Base-by-base conservation (phyloP, 2,888 invertebrate genomes). In the Idaea straminata region DNA sequence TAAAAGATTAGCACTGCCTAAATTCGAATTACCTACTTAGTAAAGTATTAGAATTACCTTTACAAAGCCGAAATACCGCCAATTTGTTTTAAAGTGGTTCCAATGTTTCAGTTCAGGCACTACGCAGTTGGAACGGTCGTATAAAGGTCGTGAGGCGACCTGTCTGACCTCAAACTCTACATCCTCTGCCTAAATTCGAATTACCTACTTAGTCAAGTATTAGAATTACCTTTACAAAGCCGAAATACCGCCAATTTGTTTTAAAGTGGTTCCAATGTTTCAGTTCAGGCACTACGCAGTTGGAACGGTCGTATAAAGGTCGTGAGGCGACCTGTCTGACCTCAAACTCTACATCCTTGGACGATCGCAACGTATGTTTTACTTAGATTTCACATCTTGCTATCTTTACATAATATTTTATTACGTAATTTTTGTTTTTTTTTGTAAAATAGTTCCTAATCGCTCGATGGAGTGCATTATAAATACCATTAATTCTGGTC, bases 321-420 rank as follows among this genome's bases (percentile, higher is more conserved):
- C 74, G 69, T 35, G 62, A 47, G 5, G 10, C 63, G 74, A 63
- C 74, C 75, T 64, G 70, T 72, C 66, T 73, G 75, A 74, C 75
- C 74, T 61, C 65, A 47, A 38, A 38, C 62, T 65, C 64, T 62
- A 15, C 10, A 5, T 15, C 57, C 57, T 15, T 35, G 47, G 47
- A 47, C 47, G 47, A 6, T 3, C 47, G 10, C 47, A 47, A 47
- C 47, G 47, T 47, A 13, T 6, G 10, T 47, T 47, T 10, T 47
- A 47, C 47, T 47, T 7, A 47, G 13, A 47, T 47, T 10, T 47
- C 6, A 10, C 10, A 47, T 47, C 47, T 47, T 47, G 47, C 13
- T 47, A 47, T 10, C 47, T 13, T 47, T 4, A 10, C 7, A 7
- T 47, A 4, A 47, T 13, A 47, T 13, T 7, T 7, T 7, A 47